Evolutionary conservation across 2,113 vertebrate species (phyloP), one percentile per base, ranked within the genome.

Genomic region (Numida meleagris): DNA sequence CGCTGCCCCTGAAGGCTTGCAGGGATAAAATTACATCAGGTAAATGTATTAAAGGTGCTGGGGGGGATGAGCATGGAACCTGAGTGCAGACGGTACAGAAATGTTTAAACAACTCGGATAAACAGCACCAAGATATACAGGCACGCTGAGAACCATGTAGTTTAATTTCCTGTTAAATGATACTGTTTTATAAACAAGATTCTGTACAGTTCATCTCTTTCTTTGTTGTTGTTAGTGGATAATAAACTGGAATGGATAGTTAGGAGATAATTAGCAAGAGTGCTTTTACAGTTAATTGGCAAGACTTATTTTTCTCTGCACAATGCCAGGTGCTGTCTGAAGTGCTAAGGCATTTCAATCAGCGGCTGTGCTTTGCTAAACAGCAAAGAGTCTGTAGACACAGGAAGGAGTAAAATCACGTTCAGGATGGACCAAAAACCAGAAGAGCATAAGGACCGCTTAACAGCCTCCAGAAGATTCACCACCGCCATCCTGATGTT

Each of bases 261-360:
- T 73, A 66, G 71, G 65, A 88, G 77, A 59, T 34, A 88, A 94
- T 92, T 96, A 95, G 48, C 73, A 59, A 57, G 90, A 89, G 86
- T 46, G 85, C 66, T 94, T 93, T 82, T 51, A 45, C 58, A 24
- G 74, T 45, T 92, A 86, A 93, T 74, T 93, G 86, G 71, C 71
- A 87, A 88, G 57, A 38, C 67, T 80, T 81, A 73, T 71, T 73
- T 89, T 25, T 8, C 68, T 18, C 62, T 50, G 63, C 65, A 67
- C 72, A 42, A 70, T 20, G 33, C 74, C 81, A 89, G 80, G 88
- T 91, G 92, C 71, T 74, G 12, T 53, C 57, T 87, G 53, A 70
- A 79, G 74, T 17, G 42, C 65, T 15, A 2, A 27, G 1, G 59
- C 73, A 36, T 55, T 82, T 86, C 67, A 24, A 7, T 71, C 68